Evolutionary conservation across 2,113 vertebrate genomes (phyloP).

Genomic region (Burhinus bistriatus): DNA sequence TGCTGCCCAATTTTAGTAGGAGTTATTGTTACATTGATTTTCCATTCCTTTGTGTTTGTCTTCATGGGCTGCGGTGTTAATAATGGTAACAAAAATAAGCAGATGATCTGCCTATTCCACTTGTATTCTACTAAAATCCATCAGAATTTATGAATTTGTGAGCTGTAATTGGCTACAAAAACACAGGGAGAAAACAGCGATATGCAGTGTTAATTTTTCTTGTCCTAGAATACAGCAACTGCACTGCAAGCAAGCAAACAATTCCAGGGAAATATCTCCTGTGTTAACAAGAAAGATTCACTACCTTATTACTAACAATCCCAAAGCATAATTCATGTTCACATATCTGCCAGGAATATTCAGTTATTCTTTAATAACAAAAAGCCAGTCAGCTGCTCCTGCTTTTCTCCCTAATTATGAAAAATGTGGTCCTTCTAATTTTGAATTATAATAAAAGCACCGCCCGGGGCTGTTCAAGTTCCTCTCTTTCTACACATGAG

Average conservation of each 20-base stretch:
- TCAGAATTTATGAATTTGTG: not conserved
- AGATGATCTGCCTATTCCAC: not conserved
- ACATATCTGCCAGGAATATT: conserved; percentile 21
- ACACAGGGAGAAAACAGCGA: not conserved
- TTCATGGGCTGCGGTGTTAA: not conserved
- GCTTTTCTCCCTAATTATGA: conserved; percentile 57
- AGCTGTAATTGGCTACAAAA: not conserved
- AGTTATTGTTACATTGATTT: not conserved
- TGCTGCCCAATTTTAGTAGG: not conserved
- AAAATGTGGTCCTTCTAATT: conserved; percentile 54
- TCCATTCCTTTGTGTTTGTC: not conserved
- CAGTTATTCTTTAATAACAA: conserved; percentile 22
- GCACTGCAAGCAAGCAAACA: not conserved
- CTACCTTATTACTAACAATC: not conserved
- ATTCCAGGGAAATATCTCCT: not conserved
- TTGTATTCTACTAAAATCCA: not conserved
- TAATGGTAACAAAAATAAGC: not conserved
- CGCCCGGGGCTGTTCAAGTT: not conserved
- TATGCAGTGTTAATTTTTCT: not conserved
- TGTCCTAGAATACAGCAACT: not conserved
- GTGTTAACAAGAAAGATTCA: not conserved
- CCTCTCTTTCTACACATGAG: not conserved
- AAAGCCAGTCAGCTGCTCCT: not conserved
- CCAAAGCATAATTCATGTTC: not conserved
- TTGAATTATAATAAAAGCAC: conserved; percentile 15